A percentile compares a stretch with the other conserved stretches of the same genome.
These are phyloP conservation scores for Myoxocephalus aenaeus DNA, from an alignment of 2,797 vertebrate genomes.

Conservation along the genomic window DNA sequence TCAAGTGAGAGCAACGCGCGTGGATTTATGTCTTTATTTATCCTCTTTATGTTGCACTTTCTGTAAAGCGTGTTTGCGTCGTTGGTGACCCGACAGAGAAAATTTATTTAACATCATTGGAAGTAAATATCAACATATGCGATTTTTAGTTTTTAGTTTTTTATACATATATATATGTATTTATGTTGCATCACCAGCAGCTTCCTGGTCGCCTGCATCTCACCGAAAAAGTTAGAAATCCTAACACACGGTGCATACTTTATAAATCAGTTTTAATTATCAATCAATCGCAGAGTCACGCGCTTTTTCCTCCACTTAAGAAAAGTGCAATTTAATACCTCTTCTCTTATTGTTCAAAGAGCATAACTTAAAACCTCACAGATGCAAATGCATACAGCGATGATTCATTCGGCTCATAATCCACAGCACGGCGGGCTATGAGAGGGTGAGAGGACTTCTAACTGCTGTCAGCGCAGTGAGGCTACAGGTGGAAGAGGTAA, in stretches of 20 bases:
- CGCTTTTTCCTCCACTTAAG: neutral
- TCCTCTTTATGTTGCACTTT: neutral
- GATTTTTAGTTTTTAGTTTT: neutral
- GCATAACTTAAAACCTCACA: neutral
- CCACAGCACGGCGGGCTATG: neutral
- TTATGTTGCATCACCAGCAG: neutral
- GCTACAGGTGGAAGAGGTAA: neutral
- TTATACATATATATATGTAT: neutral
- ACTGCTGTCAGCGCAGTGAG: too few species aligned
- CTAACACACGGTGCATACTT: neutral
- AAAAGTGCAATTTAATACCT: neutral
- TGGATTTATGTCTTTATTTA: neutral
- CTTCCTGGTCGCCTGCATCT: constrained; percentile 8
- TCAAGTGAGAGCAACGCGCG: neutral
- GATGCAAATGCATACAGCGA: neutral
- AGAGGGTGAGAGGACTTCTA: neutral
- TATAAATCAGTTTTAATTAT: neutral
- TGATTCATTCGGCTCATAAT: neutral
- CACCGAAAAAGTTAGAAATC: constrained; percentile 36
- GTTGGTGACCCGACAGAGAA: neutral
- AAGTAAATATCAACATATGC: neutral
- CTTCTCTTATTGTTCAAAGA: neutral
- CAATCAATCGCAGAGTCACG: too few species aligned
- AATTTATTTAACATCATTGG: neutral
- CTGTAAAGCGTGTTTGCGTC: neutral